Percentiles rank a stretch among this genome's conserved stretches.
Evolutionary conservation across 2,797 vertebrate species (phyloP).

Genomic region (Dendrocincla fuliginosa): DNA sequence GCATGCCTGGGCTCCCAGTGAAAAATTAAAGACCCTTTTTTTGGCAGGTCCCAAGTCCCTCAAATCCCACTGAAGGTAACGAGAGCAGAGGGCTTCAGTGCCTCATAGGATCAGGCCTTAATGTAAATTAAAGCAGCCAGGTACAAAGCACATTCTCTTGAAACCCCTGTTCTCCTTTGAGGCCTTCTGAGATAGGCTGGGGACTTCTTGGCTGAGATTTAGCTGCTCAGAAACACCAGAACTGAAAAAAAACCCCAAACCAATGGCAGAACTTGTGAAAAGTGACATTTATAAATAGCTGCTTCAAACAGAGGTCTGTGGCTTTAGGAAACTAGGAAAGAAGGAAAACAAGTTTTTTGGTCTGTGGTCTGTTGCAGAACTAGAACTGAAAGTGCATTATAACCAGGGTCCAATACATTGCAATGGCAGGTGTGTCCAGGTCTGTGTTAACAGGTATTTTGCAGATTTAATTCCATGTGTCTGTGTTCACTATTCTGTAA

Average conservation of each 20-base stretch:
- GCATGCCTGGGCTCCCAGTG: rapidly evolving
- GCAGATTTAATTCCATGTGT: neutral
- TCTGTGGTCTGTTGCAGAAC: neutral
- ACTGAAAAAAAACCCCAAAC: neutral
- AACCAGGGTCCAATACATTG: neutral
- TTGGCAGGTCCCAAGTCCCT: neutral
- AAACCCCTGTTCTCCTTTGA: neutral
- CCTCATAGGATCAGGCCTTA: neutral
- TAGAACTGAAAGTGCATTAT: neutral
- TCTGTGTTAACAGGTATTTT: neutral
- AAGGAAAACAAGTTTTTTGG: neutral
- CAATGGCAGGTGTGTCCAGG: neutral
- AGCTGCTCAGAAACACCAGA: neutral
- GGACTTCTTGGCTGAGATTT: neutral
- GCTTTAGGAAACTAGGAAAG: neutral
- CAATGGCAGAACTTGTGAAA: neutral
- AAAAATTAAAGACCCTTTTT: neutral
- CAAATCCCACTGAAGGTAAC: neutral
- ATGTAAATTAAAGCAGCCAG: neutral
- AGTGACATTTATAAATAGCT: neutral
- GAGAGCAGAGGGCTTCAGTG: neutral
- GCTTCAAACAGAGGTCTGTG: neutral
- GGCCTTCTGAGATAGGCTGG: neutral
- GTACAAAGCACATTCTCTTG: neutral
- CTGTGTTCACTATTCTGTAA: neutral